Evolutionary conservation across 2,888 invertebrate species (phyloP).

Genomic region (Chromoteleia sp.): DNA sequence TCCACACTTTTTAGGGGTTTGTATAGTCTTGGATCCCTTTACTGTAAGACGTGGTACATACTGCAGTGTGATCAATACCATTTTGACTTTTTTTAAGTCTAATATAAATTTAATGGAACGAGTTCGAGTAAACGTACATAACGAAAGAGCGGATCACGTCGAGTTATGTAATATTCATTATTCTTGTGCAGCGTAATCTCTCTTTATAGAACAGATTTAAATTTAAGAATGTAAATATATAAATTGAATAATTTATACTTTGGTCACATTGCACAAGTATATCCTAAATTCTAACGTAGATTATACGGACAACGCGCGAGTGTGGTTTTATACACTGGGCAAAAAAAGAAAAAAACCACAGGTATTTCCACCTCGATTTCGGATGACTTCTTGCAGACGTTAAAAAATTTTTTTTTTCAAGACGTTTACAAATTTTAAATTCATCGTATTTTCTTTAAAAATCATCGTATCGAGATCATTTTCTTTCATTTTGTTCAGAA

Average conservation of each 20-base stretch:
- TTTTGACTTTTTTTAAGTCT: constrained; percentile 40
- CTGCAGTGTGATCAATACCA: constrained; percentile 37
- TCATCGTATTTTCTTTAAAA: no score
- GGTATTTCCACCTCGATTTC: no score
- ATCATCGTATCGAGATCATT: no score
- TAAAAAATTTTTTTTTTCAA: no score
- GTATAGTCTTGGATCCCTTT: constrained; percentile 1
- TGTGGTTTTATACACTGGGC: no score
- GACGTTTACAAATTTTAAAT: no score
- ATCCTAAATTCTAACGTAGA: constrained; percentile 11
- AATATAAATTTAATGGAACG: constrained; percentile 31
- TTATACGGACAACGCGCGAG: no score
- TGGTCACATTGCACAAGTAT: background rate
- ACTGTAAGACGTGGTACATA: background rate
- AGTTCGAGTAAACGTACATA: constrained; percentile 31
- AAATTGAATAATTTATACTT: constrained; percentile 31
- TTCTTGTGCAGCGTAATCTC: constrained; percentile 10
- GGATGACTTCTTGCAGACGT: no score
- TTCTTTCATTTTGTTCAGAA: no score
- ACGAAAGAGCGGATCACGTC: constrained; percentile 16
- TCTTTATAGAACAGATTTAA: constrained; percentile 20
- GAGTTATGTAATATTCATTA: constrained; percentile 40
- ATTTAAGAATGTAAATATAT: constrained; percentile 28
- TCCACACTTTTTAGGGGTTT: constrained; percentile 1
- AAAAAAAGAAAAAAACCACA: no score